phyloP scores from a whole-genome alignment of 2,797 vertebrate species.

The Leptoclinus maculatus region DNA sequence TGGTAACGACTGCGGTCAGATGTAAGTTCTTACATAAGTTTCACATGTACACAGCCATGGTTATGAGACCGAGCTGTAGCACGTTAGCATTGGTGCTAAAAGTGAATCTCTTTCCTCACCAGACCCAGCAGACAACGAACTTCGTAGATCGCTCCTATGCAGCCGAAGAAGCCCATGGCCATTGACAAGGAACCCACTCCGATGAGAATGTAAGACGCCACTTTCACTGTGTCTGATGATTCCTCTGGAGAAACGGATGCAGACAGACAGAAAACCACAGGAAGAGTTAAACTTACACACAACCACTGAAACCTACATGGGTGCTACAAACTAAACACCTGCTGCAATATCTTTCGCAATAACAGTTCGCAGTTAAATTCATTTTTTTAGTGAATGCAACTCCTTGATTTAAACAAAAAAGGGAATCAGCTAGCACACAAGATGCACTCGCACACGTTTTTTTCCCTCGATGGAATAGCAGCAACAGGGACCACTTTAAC shows the following conservation, averaged over 20 bases:
- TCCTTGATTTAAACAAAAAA: background rate
- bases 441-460: background rate
- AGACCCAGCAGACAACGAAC: conserved; percentile 93
- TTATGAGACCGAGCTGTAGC: background rate
- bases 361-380: background rate
- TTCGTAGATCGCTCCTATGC: conserved; percentile 94
- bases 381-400: background rate
- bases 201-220: conserved; percentile 89
- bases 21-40: background rate
- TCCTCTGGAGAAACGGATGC: conserved; percentile 81
- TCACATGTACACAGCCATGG: background rate
- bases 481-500: background rate
- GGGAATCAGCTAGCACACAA: background rate
- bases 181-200: conserved; percentile 90
- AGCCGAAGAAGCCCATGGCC: conserved; percentile 97
- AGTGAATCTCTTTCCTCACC: conserved; percentile 84
- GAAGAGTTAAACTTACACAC: conserved; percentile 14
- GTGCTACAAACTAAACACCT: background rate
- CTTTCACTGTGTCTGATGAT: conserved; percentile 86
- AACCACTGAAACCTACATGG: background rate
- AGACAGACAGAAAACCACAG: conserved; percentile 20
- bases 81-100: background rate
- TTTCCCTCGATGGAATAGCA: background rate
- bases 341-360: background rate
- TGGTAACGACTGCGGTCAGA: background rate